Conservation (phyloP, 2,113 vertebrate species). For the Mus musculus region DNA sequence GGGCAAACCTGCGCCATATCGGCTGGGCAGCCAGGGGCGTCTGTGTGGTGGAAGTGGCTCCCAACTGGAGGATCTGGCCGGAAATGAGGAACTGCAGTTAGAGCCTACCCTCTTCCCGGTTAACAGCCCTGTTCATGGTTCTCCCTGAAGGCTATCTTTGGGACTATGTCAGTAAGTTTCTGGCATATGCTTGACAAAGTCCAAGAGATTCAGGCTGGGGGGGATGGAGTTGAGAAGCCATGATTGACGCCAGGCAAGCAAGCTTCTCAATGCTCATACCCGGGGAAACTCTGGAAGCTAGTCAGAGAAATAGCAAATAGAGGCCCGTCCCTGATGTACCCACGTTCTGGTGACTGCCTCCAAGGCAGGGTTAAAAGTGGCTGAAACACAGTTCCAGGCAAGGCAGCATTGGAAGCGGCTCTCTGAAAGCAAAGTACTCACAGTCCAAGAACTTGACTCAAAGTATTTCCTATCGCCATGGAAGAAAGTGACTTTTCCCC, state of each 20-base stretch:
- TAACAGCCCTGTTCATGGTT: not conserved
- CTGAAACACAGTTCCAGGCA: rapidly evolving
- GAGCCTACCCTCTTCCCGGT: not conserved
- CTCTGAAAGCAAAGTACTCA: not conserved
- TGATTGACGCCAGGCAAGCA: not conserved
- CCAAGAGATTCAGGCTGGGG: not conserved
- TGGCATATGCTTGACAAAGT: not conserved
- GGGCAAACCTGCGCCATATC: not conserved
- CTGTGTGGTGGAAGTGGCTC: rapidly evolving
- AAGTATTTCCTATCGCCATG: not conserved
- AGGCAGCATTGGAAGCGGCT: not conserved
- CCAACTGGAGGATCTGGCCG: rapidly evolving
- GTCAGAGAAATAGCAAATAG: not conserved
- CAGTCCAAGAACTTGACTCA: not conserved
- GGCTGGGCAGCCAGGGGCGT: not conserved
- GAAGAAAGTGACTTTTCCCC: not conserved
- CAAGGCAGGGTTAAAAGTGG: not conserved
- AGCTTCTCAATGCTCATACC: no score
- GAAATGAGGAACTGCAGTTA: not conserved
- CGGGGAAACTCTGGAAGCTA: not conserved
- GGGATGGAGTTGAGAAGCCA: not conserved
- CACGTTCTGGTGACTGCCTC: not conserved
- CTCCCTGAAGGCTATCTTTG: not conserved
- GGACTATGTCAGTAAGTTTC: not conserved
- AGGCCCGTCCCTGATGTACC: no score